Base-by-base conservation (phyloP, 2,113 vertebrate species). In the Telmatochromis sp. region DNA sequence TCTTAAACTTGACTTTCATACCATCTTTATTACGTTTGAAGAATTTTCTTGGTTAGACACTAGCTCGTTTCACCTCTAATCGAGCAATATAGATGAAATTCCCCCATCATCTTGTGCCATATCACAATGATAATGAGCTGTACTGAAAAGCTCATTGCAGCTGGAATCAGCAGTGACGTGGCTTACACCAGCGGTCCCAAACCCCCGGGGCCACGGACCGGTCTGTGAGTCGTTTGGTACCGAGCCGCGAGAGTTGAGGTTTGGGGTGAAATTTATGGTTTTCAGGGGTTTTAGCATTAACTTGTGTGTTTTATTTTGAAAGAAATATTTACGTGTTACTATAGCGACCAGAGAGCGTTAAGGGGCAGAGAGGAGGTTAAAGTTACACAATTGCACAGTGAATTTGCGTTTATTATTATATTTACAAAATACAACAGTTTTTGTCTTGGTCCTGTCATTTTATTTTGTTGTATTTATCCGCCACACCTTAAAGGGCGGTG, bases 171-270 rank as follows among this genome's bases (percentile, higher is more conserved):
- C 19, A 68, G 63, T 68, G 35, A 40, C 4, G 4, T 40, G 35
- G 35, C 35, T 68, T 68, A 40, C 35, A 21, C 33, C 58, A 63
- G 28, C 9, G 2, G 28, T 33, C 58, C 58, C 58, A 7, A 19
- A 33, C 5, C 28, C 28, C 58, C 9, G 1, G 57, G 23, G 15
- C 2, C 28, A 63, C 8, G 57, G 57, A 60, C 57, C 23, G 2
- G 57, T 17, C 57, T 58, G 57, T 17, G 5, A 58, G 26, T 2
- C 14, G 8, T 60, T 31, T 60, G 57, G 57, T 60, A 60, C 26
- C 0, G 14, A 9, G 57, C 55, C 5, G 2, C 0, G 3, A 60
- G 26, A 31, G 8, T 31, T 60, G 57, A 60, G 3, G 2, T 6
- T 58, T 31, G 5, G 57, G 14, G 57, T 60, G 8, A 60, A 60